phyloP scores from a whole-genome alignment of 2,113 vertebrate species.

The Regulus satrapa region DNA sequence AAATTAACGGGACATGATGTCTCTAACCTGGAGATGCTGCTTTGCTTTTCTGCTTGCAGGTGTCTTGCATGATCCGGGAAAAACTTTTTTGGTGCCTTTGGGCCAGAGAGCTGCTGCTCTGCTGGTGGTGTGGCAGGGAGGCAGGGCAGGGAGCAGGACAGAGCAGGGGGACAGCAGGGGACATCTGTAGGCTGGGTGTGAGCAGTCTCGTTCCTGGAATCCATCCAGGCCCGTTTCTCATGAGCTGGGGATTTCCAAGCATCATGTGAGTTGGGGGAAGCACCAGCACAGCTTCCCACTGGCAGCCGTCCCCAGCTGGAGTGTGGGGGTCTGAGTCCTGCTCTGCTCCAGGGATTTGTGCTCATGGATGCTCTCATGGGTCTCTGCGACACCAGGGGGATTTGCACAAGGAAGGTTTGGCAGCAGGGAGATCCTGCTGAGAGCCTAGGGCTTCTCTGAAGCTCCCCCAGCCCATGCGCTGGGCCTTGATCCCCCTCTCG shows the following conservation, averaged over 20 bases:
- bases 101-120: not conserved
- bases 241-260: not conserved
- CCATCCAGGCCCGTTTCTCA: rapidly evolving
- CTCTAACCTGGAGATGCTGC: not conserved
- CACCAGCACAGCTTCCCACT: not conserved
- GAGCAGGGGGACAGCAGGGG: not conserved
- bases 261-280: not conserved
- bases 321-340: rapidly evolving
- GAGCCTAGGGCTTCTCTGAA: not conserved
- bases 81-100: not conserved
- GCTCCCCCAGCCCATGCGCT: not conserved
- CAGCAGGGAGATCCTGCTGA: not conserved
- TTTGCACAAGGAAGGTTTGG: not conserved
- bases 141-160: not conserved
- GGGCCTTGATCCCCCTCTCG: not conserved
- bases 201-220: not conserved
- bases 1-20: not conserved
- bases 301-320: not conserved
- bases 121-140: not conserved
- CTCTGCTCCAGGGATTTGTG: not conserved
- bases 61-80: rapidly evolving
- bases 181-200: rapidly evolving
- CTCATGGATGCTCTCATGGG: not conserved
- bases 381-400: rapidly evolving
- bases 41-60: not conserved